Conservation (phyloP, 2,888 invertebrate genomes). For the Pristionchus mayeri region DNA sequence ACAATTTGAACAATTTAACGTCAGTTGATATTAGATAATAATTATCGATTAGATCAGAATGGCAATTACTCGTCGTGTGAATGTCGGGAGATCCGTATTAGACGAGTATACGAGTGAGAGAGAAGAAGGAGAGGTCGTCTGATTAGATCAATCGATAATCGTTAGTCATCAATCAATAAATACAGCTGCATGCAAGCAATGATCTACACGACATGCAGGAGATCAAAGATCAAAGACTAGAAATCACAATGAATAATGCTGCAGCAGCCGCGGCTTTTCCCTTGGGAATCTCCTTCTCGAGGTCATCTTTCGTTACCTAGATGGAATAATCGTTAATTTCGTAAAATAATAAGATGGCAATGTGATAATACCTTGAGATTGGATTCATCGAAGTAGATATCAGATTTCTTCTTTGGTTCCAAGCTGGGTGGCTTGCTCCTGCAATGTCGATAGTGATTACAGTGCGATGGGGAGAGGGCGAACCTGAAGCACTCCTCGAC, state of each 20-base stretch:
- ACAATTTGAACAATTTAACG: background rate
- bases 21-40: background rate
- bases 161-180: background rate
- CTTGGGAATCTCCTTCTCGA: conserved; percentile 49
- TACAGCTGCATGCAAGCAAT: background rate
- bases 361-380: conserved; percentile 15
- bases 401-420: conserved; percentile 30
- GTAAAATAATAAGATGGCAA: background rate
- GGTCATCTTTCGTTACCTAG: conserved; percentile 47
- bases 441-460: no score
- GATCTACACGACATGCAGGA: background rate
- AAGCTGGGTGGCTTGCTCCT: conserved; percentile 25
- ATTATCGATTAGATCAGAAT: background rate
- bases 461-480: no score
- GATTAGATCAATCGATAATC: background rate
- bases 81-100: conserved; percentile 13
- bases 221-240: conserved; percentile 27
- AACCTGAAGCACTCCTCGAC: conserved; percentile 43
- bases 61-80: conserved; percentile 23
- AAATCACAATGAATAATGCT: conserved; percentile 43
- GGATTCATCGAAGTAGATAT: conserved; percentile 46
- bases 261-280: conserved; percentile 49
- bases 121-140: conserved; percentile 13
- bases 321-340: background rate
- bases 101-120: conserved; percentile 28